Evolutionary conservation across 2,113 vertebrate species (phyloP).

Genomic region (Girardinichthys multiradiatus): DNA sequence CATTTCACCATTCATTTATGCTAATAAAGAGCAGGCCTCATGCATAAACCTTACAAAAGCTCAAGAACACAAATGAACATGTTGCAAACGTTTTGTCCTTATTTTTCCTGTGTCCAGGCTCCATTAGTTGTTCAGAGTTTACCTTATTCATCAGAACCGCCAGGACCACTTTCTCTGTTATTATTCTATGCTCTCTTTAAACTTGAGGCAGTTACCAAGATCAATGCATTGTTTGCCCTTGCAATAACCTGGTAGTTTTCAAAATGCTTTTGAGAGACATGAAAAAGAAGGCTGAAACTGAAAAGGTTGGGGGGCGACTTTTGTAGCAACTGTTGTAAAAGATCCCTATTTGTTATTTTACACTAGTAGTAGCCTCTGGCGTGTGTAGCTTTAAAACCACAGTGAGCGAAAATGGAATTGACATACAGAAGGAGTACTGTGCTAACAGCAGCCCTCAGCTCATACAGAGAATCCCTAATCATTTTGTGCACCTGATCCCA

Average conservation of each 20-base stretch:
- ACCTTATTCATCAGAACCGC: not conserved
- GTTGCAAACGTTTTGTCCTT: conserved; percentile 29
- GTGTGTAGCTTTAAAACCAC: not conserved
- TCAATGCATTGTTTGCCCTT: not conserved
- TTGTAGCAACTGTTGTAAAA: not conserved
- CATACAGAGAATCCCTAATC: conserved; percentile 25
- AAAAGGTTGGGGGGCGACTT: not conserved
- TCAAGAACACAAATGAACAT: conserved; percentile 43
- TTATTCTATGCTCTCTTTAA: not conserved
- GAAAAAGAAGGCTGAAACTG: not conserved
- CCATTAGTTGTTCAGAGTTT: not conserved
- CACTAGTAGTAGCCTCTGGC: not conserved
- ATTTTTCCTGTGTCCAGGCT: too few species aligned
- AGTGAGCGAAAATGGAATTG: not conserved
- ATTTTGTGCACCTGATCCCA: conserved; percentile 6
- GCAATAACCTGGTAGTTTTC: not conserved
- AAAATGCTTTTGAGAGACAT: not conserved
- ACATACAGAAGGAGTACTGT: not conserved
- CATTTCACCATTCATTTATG: too few species aligned
- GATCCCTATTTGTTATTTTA: not conserved
- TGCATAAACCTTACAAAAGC: not conserved
- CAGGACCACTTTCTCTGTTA: not conserved
- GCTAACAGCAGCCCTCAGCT: conserved; percentile 1
- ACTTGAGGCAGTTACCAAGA: not conserved
- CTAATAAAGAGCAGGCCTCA: conserved; percentile 47